These are phyloP conservation scores for Caenorhabditis plicata DNA, from an alignment of 2,888 invertebrate genomes.

Conservation along the genomic window DNA sequence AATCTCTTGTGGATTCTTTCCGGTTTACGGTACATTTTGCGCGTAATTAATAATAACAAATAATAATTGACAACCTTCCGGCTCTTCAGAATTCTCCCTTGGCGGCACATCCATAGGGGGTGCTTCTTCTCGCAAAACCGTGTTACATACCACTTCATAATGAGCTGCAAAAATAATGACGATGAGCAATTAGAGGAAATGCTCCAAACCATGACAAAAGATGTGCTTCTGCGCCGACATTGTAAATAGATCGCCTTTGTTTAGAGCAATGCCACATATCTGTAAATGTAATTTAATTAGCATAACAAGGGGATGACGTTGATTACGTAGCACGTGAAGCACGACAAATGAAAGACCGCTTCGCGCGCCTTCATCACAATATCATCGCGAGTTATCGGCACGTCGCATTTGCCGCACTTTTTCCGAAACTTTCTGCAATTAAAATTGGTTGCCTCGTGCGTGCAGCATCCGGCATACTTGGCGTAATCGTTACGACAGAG, in stretches of 20 bases:
- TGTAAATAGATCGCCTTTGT: constrained; percentile 87
- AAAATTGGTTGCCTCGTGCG: not conserved
- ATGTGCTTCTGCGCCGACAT: constrained; percentile 75
- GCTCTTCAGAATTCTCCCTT: constrained; percentile 16
- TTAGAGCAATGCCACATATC: constrained; percentile 79
- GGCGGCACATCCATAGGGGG: not conserved
- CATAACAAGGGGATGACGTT: not conserved
- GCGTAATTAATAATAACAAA: no score
- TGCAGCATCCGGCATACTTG: constrained; percentile 8
- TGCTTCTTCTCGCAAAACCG: constrained; percentile 12
- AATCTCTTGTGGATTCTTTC: no score
- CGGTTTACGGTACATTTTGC: no score
- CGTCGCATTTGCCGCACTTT: constrained; percentile 80
- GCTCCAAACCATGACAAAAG: constrained; percentile 49
- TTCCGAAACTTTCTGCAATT: constrained; percentile 78
- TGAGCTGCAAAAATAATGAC: constrained; percentile 24
- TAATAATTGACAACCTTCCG: constrained; percentile 14
- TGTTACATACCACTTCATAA: constrained; percentile 15
- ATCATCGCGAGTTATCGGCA: constrained; percentile 82
- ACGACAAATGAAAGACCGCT: constrained; percentile 83
- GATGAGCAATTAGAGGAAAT: not conserved
- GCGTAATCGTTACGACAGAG: constrained; percentile 24
- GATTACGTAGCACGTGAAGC: constrained; percentile 78
- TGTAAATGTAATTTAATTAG: constrained; percentile 3
- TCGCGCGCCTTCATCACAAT: constrained; percentile 87